Evolutionary conservation across 2,797 vertebrate species (phyloP).

Genomic region (Hydrophis major): DNA sequence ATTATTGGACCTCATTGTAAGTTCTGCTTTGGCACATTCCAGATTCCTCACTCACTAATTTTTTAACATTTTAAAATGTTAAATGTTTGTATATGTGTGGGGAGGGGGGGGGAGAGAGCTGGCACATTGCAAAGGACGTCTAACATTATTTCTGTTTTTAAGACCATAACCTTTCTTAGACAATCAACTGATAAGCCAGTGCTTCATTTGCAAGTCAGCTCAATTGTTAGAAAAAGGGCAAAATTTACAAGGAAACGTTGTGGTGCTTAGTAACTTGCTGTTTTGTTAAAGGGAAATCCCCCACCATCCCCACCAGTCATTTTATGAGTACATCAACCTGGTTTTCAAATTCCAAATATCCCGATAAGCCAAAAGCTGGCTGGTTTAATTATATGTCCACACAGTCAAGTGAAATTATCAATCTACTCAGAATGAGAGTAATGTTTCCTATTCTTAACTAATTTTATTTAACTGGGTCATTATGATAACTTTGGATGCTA

Average conservation of each 20-base stretch:
- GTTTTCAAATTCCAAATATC: not conserved
- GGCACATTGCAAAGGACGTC: not conserved
- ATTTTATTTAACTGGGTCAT: not conserved
- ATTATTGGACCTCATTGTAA: not conserved
- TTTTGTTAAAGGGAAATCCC: not conserved
- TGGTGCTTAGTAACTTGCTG: not conserved
- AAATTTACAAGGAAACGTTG: not conserved
- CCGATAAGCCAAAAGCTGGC: not conserved
- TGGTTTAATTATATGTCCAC: not conserved
- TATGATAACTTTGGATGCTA: not conserved
- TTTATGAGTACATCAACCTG: not conserved
- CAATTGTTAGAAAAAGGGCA: not conserved
- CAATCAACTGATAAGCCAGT: not conserved
- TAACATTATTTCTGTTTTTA: not conserved
- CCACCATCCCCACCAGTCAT: not conserved
- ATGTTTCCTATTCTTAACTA: not conserved
- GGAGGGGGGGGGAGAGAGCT: fast-evolving
- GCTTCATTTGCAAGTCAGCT: not conserved
- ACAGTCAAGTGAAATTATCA: not conserved
- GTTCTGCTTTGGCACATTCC: not conserved
- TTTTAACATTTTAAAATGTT: not conserved
- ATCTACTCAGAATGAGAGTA: not conserved
- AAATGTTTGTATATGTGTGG: not conserved
- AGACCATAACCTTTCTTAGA: not conserved
- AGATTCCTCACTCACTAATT: not conserved